phyloP scores from a whole-genome alignment of 2,113 vertebrate species.

The Sterna hirundo region DNA sequence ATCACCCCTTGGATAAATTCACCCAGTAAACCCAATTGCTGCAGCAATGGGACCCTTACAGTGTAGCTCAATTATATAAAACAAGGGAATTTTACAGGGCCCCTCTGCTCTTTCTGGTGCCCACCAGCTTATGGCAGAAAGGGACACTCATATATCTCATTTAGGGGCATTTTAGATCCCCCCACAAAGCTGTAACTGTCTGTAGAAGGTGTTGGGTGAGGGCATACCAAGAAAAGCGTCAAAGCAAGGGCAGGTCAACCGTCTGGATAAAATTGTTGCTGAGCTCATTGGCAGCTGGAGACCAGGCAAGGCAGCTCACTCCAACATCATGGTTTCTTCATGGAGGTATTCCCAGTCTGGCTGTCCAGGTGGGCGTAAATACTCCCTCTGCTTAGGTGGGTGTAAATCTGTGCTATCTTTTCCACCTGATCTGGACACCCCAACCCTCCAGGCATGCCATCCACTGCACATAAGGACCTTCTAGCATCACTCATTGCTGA shows the following conservation, averaged over 20 bases:
- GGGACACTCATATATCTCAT: background rate
- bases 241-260: background rate
- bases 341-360: background rate
- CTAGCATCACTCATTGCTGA: background rate
- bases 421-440: background rate
- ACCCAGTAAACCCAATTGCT: background rate
- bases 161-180: background rate
- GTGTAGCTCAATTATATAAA: background rate
- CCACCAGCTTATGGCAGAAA: background rate
- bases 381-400: background rate
- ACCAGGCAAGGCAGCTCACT: background rate
- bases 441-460: rapidly evolving
- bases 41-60: background rate
- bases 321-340: background rate
- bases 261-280: background rate
- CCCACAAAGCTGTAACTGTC: background rate
- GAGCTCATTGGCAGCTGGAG: background rate
- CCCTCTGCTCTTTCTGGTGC: background rate
- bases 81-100: background rate
- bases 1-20: background rate
- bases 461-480: background rate
- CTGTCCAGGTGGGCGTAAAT: background rate
- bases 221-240: background rate
- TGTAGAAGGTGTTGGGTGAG: background rate
- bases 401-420: background rate